phyloP scores from a whole-genome alignment of 1,140 invertebrate genomes.

The Papilio dardanus region DNA sequence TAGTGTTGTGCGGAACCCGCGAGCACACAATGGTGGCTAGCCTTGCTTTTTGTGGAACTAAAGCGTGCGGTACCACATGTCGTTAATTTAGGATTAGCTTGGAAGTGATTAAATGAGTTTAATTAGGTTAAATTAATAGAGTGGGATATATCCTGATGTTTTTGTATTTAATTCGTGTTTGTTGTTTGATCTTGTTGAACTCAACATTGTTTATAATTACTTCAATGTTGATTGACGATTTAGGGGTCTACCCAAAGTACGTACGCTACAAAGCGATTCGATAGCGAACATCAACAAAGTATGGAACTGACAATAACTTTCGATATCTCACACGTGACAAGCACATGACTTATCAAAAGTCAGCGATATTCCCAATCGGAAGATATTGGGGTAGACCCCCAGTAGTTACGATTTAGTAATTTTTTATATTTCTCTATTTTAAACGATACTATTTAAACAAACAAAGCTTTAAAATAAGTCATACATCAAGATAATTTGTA shows the following conservation, averaged over 20 bases:
- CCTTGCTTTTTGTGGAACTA: slow-evolving; percentile 76
- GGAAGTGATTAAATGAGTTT: background rate
- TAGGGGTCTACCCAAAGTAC: too few species aligned
- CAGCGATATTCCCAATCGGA: too few species aligned
- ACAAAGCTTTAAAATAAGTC: background rate
- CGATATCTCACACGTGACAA: too few species aligned
- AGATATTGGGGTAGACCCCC: too few species aligned
- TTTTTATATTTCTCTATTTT: too few species aligned
- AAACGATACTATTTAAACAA: background rate
- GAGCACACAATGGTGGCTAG: slow-evolving; percentile 61
- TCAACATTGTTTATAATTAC: background rate
- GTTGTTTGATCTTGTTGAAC: background rate
- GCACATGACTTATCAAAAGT: background rate
- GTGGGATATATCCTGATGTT: background rate
- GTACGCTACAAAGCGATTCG: too few species aligned
- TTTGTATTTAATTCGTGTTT: background rate
- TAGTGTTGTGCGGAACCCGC: slow-evolving; percentile 58
- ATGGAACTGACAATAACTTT: too few species aligned
- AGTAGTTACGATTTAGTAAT: too few species aligned
- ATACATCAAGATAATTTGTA: slow-evolving; percentile 27
- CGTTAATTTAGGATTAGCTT: slow-evolving; percentile 36
- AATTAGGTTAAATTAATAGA: background rate
- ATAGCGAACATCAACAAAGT: too few species aligned
- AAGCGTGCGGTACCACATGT: slow-evolving; percentile 55
- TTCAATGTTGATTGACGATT: background rate